Base-by-base conservation (phyloP, 53 echinoderm and acorn worm genomes). In the Henricia sp. region DNA sequence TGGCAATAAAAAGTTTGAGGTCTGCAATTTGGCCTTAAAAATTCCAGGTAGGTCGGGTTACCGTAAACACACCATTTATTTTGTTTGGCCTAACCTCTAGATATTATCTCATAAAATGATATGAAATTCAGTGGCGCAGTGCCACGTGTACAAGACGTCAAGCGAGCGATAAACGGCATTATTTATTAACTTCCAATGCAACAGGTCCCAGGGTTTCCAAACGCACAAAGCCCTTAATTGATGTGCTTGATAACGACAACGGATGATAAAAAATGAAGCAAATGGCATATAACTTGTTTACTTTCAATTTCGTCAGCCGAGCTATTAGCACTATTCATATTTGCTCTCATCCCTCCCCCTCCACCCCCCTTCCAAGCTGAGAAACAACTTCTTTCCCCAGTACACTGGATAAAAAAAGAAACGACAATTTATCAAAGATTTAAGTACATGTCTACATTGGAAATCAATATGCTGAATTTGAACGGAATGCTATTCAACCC, bases 261-360 rank as follows among this genome's bases (percentile, higher is more conserved):
- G 54, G 36, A 36, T 73, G n/a, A n/a, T n/a, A n/a, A n/a, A 33
- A 53, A 34, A 73, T 19, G 73, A 34, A 20, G 52, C 51, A 30
- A 50, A 52, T 54, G 32, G 30, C 33, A 33, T 25, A 30, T 2
- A 30, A 24, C 27, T 52, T 57, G 44, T 76, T 76, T 76, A 59
- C 76, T 76, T 76, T 57, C 41, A 76, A 76, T 76, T 76, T 58
- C 58, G 59, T 13, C 59, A 38, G n/a, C 16, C 38, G 11, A 75
- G 37, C 74, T 74, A 74, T 74, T 74, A 74, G 27, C 37, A 40
- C 67, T 67, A 40, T 67, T 67, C 28, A 67, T 67, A 67, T 67
- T 67, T 67, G 67, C 67, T 37, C 28, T 67, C 60, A 14, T n/a
- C 2, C 34, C 17, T 3, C 2, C 35, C 13, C 3, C 65, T 3